phyloP scores from a whole-genome alignment of 2,888 invertebrate genomes.

The Piscicola geometra region DNA sequence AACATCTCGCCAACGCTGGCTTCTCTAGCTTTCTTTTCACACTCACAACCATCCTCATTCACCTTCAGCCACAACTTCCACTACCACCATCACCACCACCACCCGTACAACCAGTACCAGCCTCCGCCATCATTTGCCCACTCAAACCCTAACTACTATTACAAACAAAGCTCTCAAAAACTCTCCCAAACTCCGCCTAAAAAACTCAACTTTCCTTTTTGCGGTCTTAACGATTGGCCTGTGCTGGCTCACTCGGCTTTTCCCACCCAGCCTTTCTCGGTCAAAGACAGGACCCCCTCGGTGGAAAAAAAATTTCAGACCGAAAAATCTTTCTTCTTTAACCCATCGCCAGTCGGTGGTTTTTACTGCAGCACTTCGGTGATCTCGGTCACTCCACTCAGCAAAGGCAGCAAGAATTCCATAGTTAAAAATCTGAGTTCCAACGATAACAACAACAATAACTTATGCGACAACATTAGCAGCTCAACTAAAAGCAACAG shows the following conservation, averaged over 20 bases:
- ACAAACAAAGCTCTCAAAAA: background rate
- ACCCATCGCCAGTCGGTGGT: slow-evolving; percentile 33
- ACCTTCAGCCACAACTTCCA: slow-evolving; percentile 19
- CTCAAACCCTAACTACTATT: slow-evolving; percentile 2
- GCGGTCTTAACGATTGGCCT: slow-evolving; percentile 36
- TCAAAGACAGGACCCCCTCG: background rate
- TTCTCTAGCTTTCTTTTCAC: background rate
- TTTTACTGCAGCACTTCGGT: slow-evolving; percentile 36
- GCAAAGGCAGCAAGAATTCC: slow-evolving; percentile 9
- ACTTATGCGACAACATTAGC: too few species aligned
- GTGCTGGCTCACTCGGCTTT: slow-evolving; percentile 30
- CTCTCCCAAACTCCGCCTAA: background rate
- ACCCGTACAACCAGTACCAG: slow-evolving; percentile 26
- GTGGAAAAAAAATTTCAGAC: background rate
- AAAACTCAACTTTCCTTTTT: slow-evolving; percentile 35
- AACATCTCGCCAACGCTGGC: background rate
- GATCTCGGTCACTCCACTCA: slow-evolving; percentile 18
- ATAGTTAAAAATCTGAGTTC: background rate
- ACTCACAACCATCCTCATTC: slow-evolving; percentile 17
- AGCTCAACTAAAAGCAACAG: too few species aligned
- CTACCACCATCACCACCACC: slow-evolving; percentile 31
- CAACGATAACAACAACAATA: too few species aligned
- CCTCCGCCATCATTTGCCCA: background rate
- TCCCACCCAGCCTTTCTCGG: slow-evolving; percentile 19
- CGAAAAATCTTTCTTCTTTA: background rate